Base-by-base conservation (phyloP, 2,113 vertebrate species). In the Cervus canadensis region DNA sequence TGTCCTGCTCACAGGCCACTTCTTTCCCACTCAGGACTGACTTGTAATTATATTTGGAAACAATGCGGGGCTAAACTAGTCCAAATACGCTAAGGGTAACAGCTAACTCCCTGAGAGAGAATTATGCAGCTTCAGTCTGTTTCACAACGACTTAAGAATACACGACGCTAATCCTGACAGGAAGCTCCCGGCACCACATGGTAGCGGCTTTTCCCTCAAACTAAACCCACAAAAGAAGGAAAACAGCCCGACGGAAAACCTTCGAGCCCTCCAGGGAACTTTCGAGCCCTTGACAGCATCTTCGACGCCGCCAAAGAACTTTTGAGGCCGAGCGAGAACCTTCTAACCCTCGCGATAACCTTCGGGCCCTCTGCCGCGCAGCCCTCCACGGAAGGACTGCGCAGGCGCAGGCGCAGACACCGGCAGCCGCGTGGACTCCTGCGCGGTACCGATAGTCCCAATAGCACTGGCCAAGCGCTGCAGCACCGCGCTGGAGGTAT, bases 401-500 rank as follows among this genome's bases (percentile, higher is more conserved):
- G 52, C 81, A 83, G 52, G 81, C 50, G 50, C 76, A 30, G 76
- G 12, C 14, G 13, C 48, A 33, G 28, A 17, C 56, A 5, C 50
- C 23, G 16, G 4, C 8, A 16, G 56, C 36, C 10, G 6, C 56
- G 26, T 59, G 23, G 15, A 59, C 25, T 43, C 25, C 54, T 30
- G 15, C 25, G 52, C 25, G 9, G 2, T 28, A 11, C 54, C 0
- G 1, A 13, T 12, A 2, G 25, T 12, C 36, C 36, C 1, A 3
- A 8, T 11, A 12, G n/a, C 54, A 3, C 3, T 5, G 36, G 1
- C 13, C 8, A 7, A 15, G 59, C 7, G 2, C 13, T 2, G 30
- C 7, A 2, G 12, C 7, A 0, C 12, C 0, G 19, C 79, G 10
- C 11, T 21, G 19, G 6, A 10, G 21, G 23, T 15, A 23, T 40